Evolutionary conservation across 2,797 vertebrate genomes (phyloP), one percentile per base, ranked within the genome.

Genomic region (Gymnothorax javanicus): DNA sequence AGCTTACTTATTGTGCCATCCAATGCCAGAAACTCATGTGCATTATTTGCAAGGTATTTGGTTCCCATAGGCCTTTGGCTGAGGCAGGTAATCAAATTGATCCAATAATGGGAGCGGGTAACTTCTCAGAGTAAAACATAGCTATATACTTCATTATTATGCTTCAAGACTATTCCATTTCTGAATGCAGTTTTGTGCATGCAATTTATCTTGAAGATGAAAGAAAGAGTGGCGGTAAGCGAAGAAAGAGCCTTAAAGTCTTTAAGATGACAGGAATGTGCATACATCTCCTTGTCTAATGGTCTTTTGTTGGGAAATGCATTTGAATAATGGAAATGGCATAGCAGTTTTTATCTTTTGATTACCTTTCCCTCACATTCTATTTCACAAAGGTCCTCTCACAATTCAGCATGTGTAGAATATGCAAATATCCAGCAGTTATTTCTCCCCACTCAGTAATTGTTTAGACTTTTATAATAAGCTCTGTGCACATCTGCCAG

Each of bases 301-400:
- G 4, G 50, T 15, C 15, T 12, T 64, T n/a, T 50, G 13, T 60
- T 17, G 50, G 50, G 50, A 84, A 25, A 9, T 6, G 50, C n/a
- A 57, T 62, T 84, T 57, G 33, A 64, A 87, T 71, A 11, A 87
- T 85, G 86, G 33, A 88, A 85, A 87, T 73, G 20, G 52, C 20
- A 20, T 54, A 43, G 4, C 4, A 81, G 23, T 85, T n/a, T 43
- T 77, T 73, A 33, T 83, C 17, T 79, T 83, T 64, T 20, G 33
- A 89, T 82, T 83, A 59, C 64, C 33, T 84, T 23, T 58, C 59
- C 25, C 50, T 84, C 23, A 54, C 85, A 81, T 79, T 2, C 27
- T 33, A 15, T 33, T 25, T 62, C 15, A 54, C 59, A 20, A 50
- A 52, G 83, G 15, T 5, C 20, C 54, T 56, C 54, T 57, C 54